Percentiles rank a stretch among this genome's conserved stretches.
phyloP scores from a whole-genome alignment of 2,797 vertebrate species.

The Gila robusta region DNA sequence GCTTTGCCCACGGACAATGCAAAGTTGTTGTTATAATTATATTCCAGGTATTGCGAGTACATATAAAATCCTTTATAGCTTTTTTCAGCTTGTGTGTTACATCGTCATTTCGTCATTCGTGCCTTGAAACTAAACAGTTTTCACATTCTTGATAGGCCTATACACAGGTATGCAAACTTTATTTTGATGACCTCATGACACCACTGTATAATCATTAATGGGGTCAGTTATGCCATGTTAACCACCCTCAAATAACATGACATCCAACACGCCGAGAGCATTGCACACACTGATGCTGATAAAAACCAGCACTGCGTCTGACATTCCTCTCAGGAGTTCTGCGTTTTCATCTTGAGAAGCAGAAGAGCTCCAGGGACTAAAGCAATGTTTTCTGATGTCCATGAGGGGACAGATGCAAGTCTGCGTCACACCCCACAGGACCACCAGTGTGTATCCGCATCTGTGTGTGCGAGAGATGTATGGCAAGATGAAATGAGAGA shows the following conservation, averaged over 20 bases:
- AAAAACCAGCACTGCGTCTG: conserved; percentile 31
- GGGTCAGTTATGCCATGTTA: background rate
- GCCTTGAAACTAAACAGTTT: background rate
- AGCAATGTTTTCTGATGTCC: conserved; percentile 54
- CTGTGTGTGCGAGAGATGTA: conserved; percentile 27
- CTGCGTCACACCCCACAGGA: conserved; percentile 37
- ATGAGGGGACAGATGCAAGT: conserved; percentile 43
- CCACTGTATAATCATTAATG: background rate
- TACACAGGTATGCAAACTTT: background rate
- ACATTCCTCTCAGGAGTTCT: conserved; percentile 39
- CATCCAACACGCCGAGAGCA: background rate
- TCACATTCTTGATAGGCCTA: background rate
- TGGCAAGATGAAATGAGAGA: background rate
- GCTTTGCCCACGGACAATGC: background rate
- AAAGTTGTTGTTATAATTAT: background rate
- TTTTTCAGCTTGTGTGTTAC: background rate
- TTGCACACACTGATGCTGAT: conserved; percentile 35
- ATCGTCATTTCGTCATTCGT: background rate
- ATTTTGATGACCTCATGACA: background rate
- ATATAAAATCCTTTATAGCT: background rate
- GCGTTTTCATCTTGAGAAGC: conserved; percentile 51
- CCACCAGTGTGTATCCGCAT: conserved; percentile 8
- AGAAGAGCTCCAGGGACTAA: conserved; percentile 44
- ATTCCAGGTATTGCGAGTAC: background rate
- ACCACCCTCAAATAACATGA: conserved; percentile 26